These are phyloP conservation scores for Tadarida brasiliensis DNA, from an alignment of 2,797 vertebrate species.

Conservation along the genomic window DNA sequence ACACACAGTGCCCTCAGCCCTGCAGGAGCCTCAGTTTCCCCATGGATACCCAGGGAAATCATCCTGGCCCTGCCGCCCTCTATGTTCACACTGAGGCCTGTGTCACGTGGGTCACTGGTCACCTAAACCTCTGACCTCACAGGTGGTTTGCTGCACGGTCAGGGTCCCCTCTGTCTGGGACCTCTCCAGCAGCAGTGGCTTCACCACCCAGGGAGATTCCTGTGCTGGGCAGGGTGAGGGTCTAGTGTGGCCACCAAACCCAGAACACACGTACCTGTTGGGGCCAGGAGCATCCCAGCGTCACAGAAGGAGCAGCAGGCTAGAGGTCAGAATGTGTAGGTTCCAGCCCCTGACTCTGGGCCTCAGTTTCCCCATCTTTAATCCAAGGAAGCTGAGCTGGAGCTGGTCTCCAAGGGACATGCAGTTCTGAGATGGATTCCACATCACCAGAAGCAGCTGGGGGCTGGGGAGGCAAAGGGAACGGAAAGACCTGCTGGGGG, in stretches of 20 bases:
- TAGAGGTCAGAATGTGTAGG: neutral
- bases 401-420: neutral
- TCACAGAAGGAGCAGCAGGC: neutral
- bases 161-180: neutral
- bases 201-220: neutral
- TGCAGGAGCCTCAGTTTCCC: neutral
- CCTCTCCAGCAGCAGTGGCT: neutral
- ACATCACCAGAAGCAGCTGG: neutral
- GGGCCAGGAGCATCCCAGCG: too few species aligned
- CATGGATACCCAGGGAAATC: neutral
- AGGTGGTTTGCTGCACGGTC: neutral
- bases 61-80: neutral
- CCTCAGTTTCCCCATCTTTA: neutral
- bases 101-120: neutral
- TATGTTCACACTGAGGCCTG: neutral
- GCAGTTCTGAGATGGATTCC: neutral
- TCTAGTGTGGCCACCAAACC: neutral
- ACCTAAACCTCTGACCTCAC: neutral
- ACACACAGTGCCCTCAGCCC: neutral
- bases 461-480: neutral
- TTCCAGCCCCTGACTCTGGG: neutral
- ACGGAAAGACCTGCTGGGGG: neutral
- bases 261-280: neutral
- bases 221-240: rapidly evolving
- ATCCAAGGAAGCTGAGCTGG: neutral